Evolutionary conservation across 1,140 invertebrate species (phyloP), one percentile per base, ranked within the genome.

Genomic region (Battus philenor): DNA sequence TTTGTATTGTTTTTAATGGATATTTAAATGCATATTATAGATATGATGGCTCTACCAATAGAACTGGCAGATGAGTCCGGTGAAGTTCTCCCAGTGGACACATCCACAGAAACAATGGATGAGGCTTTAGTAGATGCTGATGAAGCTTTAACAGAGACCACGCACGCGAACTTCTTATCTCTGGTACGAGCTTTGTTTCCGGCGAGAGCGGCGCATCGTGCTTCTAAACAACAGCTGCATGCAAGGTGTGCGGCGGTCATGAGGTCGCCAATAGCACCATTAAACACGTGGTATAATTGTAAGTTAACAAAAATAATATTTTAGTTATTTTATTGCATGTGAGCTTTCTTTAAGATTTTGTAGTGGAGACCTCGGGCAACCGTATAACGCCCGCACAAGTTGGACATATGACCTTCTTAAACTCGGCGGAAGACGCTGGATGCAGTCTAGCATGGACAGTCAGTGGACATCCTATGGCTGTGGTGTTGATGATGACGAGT

Each of bases 91-190:
- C 59, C 64, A 32, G 67, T 59, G 16, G 61, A 68, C 26, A 66
- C 62, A 22, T 60, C 84, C 50, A 31, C 90, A 88, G 67, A 69
- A 22, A 51, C 69, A 47, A 36, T 88, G 89, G 63, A 62, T n/a
- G 59, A 62, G 2, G 39, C 32, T 2, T 12, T 58, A 89, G 41
- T 62, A 89, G 46, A 93, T 87, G 87, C 90, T 1, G 78, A 82
- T 12, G 68, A 73, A 10, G 66, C 73, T 0, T 33, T 84, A 2
- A 82, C 75, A 3, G 74, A 93, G 75, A 93, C 93, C 32, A 94
- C 93, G 0, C 93, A 95, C 50, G 88, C 91, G 0, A 94, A 92
- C 71, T 96, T 95, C 81, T 91, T 97, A 72, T 94, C 93, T 0
- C 78, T 96, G 13, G 87, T 96, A 7, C 83, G 94, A 1, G 94